Conservation (phyloP, 2,888 invertebrate species). For the Eurytoma californica region DNA sequence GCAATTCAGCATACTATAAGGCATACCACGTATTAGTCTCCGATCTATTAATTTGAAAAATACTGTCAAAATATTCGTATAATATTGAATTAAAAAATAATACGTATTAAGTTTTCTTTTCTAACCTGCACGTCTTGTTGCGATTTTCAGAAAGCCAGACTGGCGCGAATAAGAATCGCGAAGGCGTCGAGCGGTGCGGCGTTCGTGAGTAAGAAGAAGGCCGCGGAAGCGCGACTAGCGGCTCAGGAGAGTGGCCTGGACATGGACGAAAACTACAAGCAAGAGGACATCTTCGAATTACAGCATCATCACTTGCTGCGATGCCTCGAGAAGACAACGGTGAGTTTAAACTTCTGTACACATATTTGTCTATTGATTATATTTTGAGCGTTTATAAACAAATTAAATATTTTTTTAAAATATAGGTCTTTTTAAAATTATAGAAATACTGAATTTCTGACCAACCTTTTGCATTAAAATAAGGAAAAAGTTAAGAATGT, state of each 20-base stretch:
- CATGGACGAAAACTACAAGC: constrained; percentile 90
- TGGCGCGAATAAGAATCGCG: constrained; percentile 98
- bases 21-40: too few relatives aligned
- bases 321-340: constrained; percentile 98
- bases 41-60: too few relatives aligned
- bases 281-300: constrained; percentile 98
- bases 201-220: constrained; percentile 98
- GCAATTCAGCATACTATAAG: too few relatives aligned
- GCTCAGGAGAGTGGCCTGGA: constrained; percentile 95
- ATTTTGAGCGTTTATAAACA: too few relatives aligned
- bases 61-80: too few relatives aligned
- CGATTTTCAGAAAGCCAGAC: constrained; percentile 94
- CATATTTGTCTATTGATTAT: not conserved
- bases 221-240: constrained; percentile 95
- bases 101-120: too few relatives aligned
- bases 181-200: constrained; percentile 99
- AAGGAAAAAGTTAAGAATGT: too few relatives aligned
- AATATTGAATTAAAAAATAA: too few relatives aligned
- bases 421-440: too few relatives aligned
- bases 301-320: constrained; percentile 98
- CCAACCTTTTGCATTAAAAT: too few relatives aligned
- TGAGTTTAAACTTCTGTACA: constrained; percentile 74
- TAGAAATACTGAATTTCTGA: too few relatives aligned
- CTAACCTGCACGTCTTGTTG: not conserved
- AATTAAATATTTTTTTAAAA: not conserved